Percentiles rank a stretch among this genome's conserved stretches.
Conservation (phyloP, 2,797 vertebrate species). For the Bradypodion ventrale region DNA sequence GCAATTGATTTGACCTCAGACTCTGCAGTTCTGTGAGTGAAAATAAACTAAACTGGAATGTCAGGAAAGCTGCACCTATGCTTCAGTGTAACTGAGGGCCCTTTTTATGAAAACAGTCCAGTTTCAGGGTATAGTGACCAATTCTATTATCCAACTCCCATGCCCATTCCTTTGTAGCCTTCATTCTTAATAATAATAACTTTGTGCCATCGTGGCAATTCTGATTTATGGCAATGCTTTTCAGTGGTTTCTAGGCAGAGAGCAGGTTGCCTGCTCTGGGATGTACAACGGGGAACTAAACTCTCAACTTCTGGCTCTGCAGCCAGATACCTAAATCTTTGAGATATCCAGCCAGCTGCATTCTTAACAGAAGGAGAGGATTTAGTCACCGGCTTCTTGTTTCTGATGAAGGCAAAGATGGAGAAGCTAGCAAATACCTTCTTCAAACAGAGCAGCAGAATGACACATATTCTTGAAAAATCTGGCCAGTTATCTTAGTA, state of each 20-base stretch:
- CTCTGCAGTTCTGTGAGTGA: neutral
- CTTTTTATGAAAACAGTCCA: too few relatives aligned
- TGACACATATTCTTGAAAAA: neutral
- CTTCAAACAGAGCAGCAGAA: neutral
- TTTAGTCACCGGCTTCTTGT: neutral
- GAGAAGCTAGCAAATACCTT: neutral
- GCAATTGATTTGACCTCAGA: neutral
- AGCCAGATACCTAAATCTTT: too few relatives aligned
- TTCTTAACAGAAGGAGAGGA: neutral
- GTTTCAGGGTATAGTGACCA: neutral
- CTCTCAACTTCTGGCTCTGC: too few relatives aligned
- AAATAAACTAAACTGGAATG: too few relatives aligned
- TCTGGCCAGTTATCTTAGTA: neutral
- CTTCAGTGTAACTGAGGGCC: neutral
- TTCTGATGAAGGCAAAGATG: neutral
- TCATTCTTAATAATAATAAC: too few relatives aligned
- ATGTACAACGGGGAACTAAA: too few relatives aligned
- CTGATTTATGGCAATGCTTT: too few relatives aligned
- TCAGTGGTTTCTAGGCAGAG: too few relatives aligned
- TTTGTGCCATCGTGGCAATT: too few relatives aligned
- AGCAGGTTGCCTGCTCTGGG: too few relatives aligned
- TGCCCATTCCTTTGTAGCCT: neutral
- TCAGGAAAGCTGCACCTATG: neutral
- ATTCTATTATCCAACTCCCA: neutral
- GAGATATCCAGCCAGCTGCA: too few relatives aligned